These are phyloP conservation scores for Tetropium fuscum DNA, from an alignment of 2,888 invertebrate species.

Conservation along the genomic window DNA sequence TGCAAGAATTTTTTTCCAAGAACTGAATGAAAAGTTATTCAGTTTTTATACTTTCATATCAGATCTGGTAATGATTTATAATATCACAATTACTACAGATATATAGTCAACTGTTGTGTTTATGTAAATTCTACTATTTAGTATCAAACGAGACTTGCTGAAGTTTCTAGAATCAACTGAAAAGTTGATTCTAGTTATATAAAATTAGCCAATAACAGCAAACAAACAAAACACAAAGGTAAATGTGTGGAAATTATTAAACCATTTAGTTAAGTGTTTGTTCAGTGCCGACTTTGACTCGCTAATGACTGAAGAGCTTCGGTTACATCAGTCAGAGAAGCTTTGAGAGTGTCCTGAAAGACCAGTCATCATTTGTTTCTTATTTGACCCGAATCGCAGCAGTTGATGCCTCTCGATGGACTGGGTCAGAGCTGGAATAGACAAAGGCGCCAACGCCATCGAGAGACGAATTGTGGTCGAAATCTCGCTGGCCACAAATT, in stretches of 20 bases:
- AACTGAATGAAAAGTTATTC: no score
- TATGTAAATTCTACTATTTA: no score
- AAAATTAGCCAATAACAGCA: background rate
- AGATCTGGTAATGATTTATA: background rate
- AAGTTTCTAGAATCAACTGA: no score
- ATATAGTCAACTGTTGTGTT: no score
- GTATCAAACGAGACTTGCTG: no score
- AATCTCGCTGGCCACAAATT: conserved; percentile 30
- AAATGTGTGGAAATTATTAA: conserved; percentile 17
- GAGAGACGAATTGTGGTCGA: conserved; percentile 27
- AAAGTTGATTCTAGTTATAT: no score
- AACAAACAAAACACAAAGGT: background rate
- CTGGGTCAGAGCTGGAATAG: conserved; percentile 29
- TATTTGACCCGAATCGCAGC: conserved; percentile 27
- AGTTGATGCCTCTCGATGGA: conserved; percentile 24
- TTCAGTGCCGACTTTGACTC: conserved; percentile 24
- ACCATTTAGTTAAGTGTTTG: conserved; percentile 26
- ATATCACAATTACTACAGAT: no score
- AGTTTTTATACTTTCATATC: no score
- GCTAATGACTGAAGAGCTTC: conserved; percentile 14
- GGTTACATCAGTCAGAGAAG: conserved; percentile 21
- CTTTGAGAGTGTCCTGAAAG: conserved; percentile 11
- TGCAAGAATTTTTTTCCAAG: no score
- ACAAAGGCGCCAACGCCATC: conserved; percentile 34
- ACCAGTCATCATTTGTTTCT: conserved; percentile 27